Conservation (phyloP, 2,797 vertebrate species). For the Megaceryle alcyon region DNA sequence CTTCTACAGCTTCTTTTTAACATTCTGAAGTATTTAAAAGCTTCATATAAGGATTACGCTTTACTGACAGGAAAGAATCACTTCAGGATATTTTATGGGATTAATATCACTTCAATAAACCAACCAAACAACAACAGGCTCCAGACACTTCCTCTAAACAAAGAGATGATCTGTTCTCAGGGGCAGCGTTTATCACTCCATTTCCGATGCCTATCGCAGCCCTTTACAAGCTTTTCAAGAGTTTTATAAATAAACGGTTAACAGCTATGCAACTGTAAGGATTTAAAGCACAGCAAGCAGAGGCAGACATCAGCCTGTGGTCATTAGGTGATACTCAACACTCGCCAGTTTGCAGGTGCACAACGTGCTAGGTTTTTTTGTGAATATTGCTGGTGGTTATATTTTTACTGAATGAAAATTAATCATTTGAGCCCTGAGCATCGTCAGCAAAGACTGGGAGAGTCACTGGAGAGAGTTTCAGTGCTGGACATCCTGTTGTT, state of each 20-base stretch:
- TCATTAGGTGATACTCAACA: not conserved
- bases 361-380: not conserved
- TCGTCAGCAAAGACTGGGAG: fast-evolving
- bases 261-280: not conserved
- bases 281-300: not conserved
- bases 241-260: not conserved
- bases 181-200: not conserved
- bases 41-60: not conserved
- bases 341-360: not conserved
- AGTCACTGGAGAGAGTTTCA: not conserved
- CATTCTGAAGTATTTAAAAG: not conserved
- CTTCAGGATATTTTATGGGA: not conserved
- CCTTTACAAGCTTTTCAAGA: not conserved
- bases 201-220: not conserved
- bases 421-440: not conserved
- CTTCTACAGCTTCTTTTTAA: not conserved
- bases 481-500: not conserved
- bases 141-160: not conserved
- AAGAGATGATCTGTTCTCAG: not conserved
- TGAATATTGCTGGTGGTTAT: not conserved
- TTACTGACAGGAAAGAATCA: not conserved
- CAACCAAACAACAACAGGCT: not conserved
- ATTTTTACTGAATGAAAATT: not conserved
- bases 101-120: not conserved
- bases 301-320: not conserved